Evolutionary conservation across 1,140 invertebrate species (phyloP).

Genomic region (Armadillidium nasatum): DNA sequence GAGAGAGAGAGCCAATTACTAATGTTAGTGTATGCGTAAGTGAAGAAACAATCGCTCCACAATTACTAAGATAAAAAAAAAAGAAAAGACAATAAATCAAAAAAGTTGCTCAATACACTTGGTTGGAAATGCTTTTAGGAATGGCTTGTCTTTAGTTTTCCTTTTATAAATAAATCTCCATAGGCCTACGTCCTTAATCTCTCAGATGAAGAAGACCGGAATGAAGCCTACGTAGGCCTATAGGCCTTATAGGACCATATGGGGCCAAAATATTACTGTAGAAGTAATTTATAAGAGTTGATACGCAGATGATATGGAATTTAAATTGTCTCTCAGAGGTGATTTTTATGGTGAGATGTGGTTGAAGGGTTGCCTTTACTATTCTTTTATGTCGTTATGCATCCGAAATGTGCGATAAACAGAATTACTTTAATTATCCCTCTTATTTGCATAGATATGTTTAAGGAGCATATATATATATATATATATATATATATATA

Average conservation of each 20-base stretch:
- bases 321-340: not conserved
- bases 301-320: constrained; percentile 10
- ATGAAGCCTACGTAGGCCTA: not conserved
- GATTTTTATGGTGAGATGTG: not conserved
- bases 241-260: not conserved
- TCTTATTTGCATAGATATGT: too few species aligned
- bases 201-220: not conserved
- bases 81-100: not conserved
- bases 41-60: too few species aligned
- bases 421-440: too few species aligned
- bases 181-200: constrained; percentile 6
- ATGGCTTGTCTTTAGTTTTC: not conserved
- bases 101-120: not conserved
- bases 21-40: too few species aligned
- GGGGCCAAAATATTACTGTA: not conserved
- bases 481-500: too few species aligned
- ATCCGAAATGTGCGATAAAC: too few species aligned
- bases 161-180: not conserved
- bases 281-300: not conserved
- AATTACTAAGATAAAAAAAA: too few species aligned
- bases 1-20: too few species aligned
- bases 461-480: too few species aligned
- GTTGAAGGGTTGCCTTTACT: not conserved
- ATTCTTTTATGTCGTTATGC: not conserved
- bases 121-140: not conserved